Evolutionary conservation across 1,140 invertebrate genomes (phyloP), one percentile per base, ranked within the genome.

Genomic region (Pinna nobilis): DNA sequence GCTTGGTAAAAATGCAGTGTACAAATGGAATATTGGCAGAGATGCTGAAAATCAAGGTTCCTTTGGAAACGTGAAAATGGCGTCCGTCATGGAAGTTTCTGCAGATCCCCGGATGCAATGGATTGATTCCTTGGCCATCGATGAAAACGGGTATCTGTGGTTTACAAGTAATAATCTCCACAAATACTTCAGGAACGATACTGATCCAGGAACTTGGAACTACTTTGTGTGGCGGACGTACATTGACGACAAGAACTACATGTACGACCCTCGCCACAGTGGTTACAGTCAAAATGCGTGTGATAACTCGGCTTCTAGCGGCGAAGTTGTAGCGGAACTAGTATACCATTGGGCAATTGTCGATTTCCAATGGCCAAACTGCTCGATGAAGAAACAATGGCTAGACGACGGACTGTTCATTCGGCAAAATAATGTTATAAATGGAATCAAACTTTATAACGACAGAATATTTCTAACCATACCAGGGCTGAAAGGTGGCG

Each of bases 401-500:
- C 15, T 61, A 37, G 30, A 1, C n/a, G 37, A 61, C 23, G 57
- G 57, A 25, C 25, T 23, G 13, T 61, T 35, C 20, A 61, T 61
- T 1, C 33, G 11, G 18, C 13, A 61, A 2, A 61, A 61, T 30
- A 61, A 61, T 20, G 20, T 13, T 11, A n/a, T 61, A 7, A 35
- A 35, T 7, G 37, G 37, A 15, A 25, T 61, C 20, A 37, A 30
- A 70, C 49, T 75, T 3, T 80, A 77, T 32, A 59, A 74, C n/a
- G 72, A 65, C 51, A 53, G 71, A 5, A 64, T 80, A 30, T 80
- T 67, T 51, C 50, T 82, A 25, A 82, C 82, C 0, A 70, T 83
- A 15, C 80, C 82, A 11, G 66, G 79, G 70, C 76, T 79, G 51
- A 66, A 74, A 44, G 53, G 63, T n/a, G 79, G 75, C 2, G 61